These are phyloP conservation scores for Eospalax fontanierii DNA, from an alignment of 2,797 vertebrate species.

Conservation along the genomic window DNA sequence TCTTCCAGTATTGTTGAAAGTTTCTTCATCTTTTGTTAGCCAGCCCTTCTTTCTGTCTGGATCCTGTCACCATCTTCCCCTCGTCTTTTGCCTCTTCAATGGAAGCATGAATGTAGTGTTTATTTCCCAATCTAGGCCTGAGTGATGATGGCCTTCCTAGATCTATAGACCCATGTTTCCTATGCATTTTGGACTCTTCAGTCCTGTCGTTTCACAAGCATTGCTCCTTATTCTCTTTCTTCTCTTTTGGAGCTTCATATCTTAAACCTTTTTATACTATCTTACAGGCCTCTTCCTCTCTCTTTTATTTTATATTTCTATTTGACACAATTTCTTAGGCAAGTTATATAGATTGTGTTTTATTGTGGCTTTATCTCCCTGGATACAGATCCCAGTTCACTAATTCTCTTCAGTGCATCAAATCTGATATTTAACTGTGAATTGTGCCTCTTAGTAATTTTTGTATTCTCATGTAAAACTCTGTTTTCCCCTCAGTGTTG, in stretches of 20 bases:
- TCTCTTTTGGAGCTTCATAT: not conserved
- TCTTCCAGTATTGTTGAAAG: not conserved
- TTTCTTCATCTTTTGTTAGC: not conserved
- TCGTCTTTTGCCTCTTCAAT: not conserved
- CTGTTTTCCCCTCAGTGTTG: not conserved
- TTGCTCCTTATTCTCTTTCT: too few species aligned
- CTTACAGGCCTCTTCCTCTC: not conserved
- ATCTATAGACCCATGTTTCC: not conserved
- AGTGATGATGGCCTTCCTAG: not conserved
- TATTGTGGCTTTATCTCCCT: not conserved
- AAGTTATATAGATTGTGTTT: not conserved
- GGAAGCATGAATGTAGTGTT: not conserved
- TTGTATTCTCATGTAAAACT: not conserved
- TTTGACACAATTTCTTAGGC: not conserved
- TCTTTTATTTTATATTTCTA: not conserved
- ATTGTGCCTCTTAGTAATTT: not conserved
- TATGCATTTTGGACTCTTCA: not conserved
- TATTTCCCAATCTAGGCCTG: not conserved
- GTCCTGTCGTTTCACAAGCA: not conserved
- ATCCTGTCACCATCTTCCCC: not conserved
- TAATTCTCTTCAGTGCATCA: conserved; percentile 11
- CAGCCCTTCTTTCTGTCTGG: not conserved
- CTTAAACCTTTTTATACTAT: too few species aligned
- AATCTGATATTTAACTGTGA: not conserved
- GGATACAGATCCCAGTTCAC: not conserved